phyloP scores from a whole-genome alignment of 2,888 invertebrate species.

The Agrochola circellaris region DNA sequence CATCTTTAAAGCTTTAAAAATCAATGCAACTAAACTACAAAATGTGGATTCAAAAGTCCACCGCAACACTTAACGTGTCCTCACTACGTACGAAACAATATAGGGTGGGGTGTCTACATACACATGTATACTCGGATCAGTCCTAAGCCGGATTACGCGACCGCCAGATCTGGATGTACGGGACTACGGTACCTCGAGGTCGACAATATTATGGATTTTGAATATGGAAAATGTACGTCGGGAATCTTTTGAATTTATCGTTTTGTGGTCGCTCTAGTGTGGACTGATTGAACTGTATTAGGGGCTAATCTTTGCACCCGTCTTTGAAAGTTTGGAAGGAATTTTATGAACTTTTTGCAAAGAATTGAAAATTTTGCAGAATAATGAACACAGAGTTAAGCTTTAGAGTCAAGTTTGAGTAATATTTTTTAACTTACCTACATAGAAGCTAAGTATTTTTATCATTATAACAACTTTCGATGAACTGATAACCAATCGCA shows the following conservation, averaged over 20 bases:
- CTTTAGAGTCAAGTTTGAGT: background rate
- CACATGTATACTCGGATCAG: constrained; percentile 78
- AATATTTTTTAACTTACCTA: background rate
- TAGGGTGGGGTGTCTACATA: constrained; percentile 71
- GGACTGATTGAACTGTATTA: constrained; percentile 17
- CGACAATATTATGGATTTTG: constrained; percentile 83
- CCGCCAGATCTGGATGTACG: constrained; percentile 83
- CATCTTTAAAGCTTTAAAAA: background rate
- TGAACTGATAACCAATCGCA: background rate
- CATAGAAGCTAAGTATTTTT: no score
- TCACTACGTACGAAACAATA: constrained; percentile 65
- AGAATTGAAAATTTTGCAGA: background rate
- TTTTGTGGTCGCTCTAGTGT: constrained; percentile 49
- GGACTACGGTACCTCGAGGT: constrained; percentile 73
- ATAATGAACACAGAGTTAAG: background rate
- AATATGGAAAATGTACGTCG: constrained; percentile 71
- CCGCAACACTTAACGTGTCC: constrained; percentile 12
- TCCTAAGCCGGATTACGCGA: constrained; percentile 88
- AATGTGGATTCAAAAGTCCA: constrained; percentile 6
- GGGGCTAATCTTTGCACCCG: background rate
- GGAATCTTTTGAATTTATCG: constrained; percentile 61
- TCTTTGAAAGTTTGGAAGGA: background rate
- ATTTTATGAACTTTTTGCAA: background rate
- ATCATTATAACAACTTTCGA: background rate
- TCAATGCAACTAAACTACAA: background rate